Evolutionary conservation across 1,140 invertebrate genomes (phyloP).

Genomic region (Drosophila lacertosa): DNA sequence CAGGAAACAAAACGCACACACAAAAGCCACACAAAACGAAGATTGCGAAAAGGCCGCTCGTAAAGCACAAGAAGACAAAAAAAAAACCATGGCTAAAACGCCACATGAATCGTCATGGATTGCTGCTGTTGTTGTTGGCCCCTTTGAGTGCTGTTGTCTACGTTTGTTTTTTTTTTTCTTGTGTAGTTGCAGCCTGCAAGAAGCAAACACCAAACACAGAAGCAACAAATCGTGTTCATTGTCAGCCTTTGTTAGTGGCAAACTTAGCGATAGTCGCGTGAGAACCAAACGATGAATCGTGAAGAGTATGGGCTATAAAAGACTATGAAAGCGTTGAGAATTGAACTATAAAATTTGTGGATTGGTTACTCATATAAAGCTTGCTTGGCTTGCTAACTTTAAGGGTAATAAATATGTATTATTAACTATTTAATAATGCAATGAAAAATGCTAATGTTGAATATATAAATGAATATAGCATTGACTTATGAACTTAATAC

Average conservation of each 20-base stretch:
- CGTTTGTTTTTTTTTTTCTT: not conserved
- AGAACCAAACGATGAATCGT: constrained; percentile 6
- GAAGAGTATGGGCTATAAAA: not conserved
- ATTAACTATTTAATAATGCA: too few species aligned
- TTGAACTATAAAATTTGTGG: not conserved
- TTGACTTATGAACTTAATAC: too few species aligned
- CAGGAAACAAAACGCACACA: constrained; percentile 35
- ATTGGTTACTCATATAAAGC: too few species aligned
- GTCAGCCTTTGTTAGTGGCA: constrained; percentile 28
- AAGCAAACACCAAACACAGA: constrained; percentile 15
- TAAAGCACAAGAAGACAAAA: constrained; percentile 5
- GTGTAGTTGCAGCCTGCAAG: constrained; percentile 18
- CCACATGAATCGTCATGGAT: constrained; percentile 43
- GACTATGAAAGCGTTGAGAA: not conserved
- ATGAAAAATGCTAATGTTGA: too few species aligned
- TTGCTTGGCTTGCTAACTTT: too few species aligned
- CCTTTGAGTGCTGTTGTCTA: not conserved
- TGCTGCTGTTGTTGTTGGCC: constrained; percentile 17
- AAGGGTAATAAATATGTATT: too few species aligned
- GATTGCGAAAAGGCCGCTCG: constrained; percentile 33
- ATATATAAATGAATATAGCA: too few species aligned
- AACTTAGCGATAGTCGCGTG: constrained; percentile 20
- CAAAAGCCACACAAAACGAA: constrained; percentile 20
- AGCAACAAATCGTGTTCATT: constrained; percentile 40
- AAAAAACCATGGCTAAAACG: constrained; percentile 40